phyloP scores from a whole-genome alignment of 2,113 vertebrate species.

The Pantherophis guttatus region DNA sequence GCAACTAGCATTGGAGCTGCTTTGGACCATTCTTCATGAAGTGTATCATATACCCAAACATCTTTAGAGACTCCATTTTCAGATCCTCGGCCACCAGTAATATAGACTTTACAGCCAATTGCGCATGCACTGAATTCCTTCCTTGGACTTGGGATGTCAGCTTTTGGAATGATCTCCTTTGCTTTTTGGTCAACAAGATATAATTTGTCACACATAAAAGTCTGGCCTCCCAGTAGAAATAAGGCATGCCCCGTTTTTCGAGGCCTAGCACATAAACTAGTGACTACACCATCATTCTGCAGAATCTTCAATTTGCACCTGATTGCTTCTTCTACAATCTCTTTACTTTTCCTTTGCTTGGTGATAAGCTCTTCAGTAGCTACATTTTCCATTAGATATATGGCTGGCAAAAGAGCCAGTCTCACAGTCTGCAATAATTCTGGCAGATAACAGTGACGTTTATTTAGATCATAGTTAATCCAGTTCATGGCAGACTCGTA shows the following conservation, averaged over 20 bases:
- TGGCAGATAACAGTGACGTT: conserved; percentile 74
- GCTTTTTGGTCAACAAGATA: conserved; percentile 83
- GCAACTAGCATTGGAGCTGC: conserved; percentile 82
- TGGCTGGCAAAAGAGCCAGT: conserved; percentile 78
- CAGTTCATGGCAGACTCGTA: conserved; percentile 81
- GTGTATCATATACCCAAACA: conserved; percentile 81
- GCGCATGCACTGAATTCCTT: conserved; percentile 83
- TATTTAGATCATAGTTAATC: conserved; percentile 78
- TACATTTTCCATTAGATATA: conserved; percentile 84
- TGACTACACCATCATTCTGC: conserved; percentile 80
- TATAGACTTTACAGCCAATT: conserved; percentile 82
- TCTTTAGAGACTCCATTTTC: conserved; percentile 82
- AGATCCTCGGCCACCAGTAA: conserved; percentile 78
- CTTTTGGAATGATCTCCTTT: conserved; percentile 82
- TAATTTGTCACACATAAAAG: conserved; percentile 83
- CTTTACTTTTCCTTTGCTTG: conserved; percentile 80
- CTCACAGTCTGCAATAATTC: conserved; percentile 78
- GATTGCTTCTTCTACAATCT: conserved; percentile 81
- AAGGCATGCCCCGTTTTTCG: conserved; percentile 79
- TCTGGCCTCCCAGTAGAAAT: conserved; percentile 80
- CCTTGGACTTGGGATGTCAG: conserved; percentile 79
- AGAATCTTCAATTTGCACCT: conserved; percentile 80
- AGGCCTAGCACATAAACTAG: conserved; percentile 79
- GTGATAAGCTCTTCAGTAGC: conserved; percentile 81
- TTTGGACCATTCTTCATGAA: conserved; percentile 82